Evolutionary conservation across 2,888 invertebrate species (phyloP), one percentile per base, ranked within the genome.

Genomic region (Lymantria monacha): DNA sequence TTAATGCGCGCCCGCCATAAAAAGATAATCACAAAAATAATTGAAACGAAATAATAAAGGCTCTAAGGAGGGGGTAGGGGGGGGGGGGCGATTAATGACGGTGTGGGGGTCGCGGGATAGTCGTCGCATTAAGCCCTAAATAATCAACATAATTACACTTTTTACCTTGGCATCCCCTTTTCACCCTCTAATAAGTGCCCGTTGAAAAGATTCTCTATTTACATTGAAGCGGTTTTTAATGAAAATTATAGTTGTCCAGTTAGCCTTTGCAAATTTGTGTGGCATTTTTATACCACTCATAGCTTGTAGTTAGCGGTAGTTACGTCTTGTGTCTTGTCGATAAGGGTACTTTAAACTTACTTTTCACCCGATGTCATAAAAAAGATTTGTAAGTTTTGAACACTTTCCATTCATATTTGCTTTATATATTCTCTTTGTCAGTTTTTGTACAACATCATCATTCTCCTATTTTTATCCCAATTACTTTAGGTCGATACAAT

Each of bases 21-120:
- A 90, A 91, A 90, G 89, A 90, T 90, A 90, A 90, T 90, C 89
- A 90, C 87, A 83, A 90, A 91, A 89, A 91, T 91, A 91, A 90
- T 90, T 90, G 89, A 91, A 91, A 89, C 89, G 90, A 90, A 91
- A 91, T 90, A 89, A 89, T 90, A 87, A 87, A 88, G 83, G 85
- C 70, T 65, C 70, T 63, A 79, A 72, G 77, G 66, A 71, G 70
- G 68, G 69, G 58, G 22, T 30, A 42, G 66, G 78, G 79, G 78
- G 81, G 80, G 66, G 78, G 79, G 78, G 81, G 80, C 83, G 83
- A 88, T 87, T 88, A 89, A 88, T 88, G 87, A 83, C 77, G 74
- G 73, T 70, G 68, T 57, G 72, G 79, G 79, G 75, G 72, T 33
- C 66, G 75, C 71, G 76, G 87, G 87, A 87, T 85, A 88, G 90